A percentile compares a stretch with the other conserved stretches of the same genome.
These are phyloP conservation scores for Hylomyscus alleni DNA, from an alignment of 2,797 vertebrate species.

Conservation along the genomic window DNA sequence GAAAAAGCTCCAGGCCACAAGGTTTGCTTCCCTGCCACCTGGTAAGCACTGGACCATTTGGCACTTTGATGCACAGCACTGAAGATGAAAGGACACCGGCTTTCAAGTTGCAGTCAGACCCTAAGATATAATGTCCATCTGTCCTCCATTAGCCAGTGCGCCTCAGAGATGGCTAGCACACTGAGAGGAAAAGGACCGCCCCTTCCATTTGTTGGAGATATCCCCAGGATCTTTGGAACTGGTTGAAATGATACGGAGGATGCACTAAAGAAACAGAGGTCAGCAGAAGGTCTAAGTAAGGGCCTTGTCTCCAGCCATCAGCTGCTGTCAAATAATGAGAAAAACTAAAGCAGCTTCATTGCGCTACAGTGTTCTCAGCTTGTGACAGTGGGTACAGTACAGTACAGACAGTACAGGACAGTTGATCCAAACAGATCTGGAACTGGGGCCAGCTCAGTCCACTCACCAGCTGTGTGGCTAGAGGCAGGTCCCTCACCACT, in stretches of 20 bases:
- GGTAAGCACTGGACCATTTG: constrained; percentile 69
- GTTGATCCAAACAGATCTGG: not conserved
- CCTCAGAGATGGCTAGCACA: fast-evolving
- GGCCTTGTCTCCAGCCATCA: not conserved
- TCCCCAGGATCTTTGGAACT: constrained; percentile 12
- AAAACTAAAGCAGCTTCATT: not conserved
- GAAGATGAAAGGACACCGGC: constrained; percentile 72
- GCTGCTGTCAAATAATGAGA: not conserved
- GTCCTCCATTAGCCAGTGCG: constrained; percentile 53
- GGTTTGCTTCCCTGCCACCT: constrained; percentile 45
- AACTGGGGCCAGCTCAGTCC: not conserved
- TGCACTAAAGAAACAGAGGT: not conserved
- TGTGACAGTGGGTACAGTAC: not conserved
- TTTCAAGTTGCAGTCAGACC: constrained; percentile 69
- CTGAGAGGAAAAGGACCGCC: not conserved
- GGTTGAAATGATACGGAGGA: constrained; percentile 20
- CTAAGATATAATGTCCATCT: constrained; percentile 33
- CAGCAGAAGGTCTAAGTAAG: not conserved
- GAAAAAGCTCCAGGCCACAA: not conserved
- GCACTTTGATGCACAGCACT: constrained; percentile 75
- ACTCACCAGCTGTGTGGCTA: not conserved
- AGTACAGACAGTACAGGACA: no score
- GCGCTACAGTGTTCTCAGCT: not conserved
- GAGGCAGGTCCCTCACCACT: not conserved
- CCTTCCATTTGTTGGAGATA: not conserved